Evolutionary conservation across 2,797 vertebrate species (phyloP).

Genomic region (Smutsia gigantea): DNA sequence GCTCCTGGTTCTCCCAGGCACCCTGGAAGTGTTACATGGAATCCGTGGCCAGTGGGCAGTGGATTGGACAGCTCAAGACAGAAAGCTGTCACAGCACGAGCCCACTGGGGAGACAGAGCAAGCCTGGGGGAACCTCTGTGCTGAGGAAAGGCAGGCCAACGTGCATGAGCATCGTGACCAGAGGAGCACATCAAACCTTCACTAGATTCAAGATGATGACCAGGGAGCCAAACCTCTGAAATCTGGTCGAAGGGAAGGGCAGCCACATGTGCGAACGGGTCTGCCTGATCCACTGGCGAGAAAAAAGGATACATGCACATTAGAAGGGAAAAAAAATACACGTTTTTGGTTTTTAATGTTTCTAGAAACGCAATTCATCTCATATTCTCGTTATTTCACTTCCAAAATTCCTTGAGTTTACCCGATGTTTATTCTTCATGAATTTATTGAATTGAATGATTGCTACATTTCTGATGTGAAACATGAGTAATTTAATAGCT

Average conservation of each 20-base stretch:
- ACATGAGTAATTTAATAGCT: too few species aligned
- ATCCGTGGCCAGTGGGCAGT: neutral
- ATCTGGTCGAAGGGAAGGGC: slow-evolving; percentile 99
- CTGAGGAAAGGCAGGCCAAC: neutral
- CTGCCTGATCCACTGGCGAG: slow-evolving; percentile 96
- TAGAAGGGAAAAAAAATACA: neutral
- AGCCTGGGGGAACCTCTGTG: neutral
- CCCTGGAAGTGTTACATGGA: neutral
- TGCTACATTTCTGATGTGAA: too few species aligned
- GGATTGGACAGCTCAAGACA: neutral
- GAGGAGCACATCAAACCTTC: slow-evolving; percentile 88
- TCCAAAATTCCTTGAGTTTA: too few species aligned
- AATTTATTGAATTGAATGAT: too few species aligned
- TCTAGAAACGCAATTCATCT: too few species aligned
- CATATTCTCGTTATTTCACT: too few species aligned
- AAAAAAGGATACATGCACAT: neutral
- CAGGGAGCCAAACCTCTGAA: slow-evolving; percentile 98
- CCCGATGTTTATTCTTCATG: too few species aligned
- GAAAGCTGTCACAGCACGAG: neutral
- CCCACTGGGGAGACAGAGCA: neutral
- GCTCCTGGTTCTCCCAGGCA: neutral
- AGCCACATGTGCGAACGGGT: slow-evolving; percentile 95
- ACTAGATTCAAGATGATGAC: slow-evolving; percentile 99
- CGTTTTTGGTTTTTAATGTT: neutral
- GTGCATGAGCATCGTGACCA: neutral